Conservation (phyloP, 2,797 vertebrate genomes). For the Bovichtus diacanthus region DNA sequence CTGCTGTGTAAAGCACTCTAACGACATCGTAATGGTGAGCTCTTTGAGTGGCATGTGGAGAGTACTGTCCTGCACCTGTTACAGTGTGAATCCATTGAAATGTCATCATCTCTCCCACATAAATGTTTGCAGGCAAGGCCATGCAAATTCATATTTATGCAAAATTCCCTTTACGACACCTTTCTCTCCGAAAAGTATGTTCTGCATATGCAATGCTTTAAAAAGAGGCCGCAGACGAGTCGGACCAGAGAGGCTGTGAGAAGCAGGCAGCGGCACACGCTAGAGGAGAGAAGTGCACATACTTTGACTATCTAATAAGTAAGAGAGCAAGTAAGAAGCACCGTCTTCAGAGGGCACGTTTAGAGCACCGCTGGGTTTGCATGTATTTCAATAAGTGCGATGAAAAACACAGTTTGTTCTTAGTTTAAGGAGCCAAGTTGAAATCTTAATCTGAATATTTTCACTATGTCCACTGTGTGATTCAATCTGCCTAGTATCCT, state of each 20-base stretch:
- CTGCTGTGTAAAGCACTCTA: background rate
- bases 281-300: too few species aligned
- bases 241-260: too few species aligned
- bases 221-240: too few species aligned
- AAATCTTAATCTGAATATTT: background rate
- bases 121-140: slow-evolving; percentile 3
- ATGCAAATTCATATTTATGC: slow-evolving; percentile 19
- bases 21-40: slow-evolving; percentile 1
- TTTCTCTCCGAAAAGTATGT: background rate
- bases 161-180: background rate
- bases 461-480: background rate
- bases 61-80: slow-evolving; percentile 10
- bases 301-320: too few species aligned
- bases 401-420: background rate
- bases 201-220: background rate
- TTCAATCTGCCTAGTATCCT: background rate
- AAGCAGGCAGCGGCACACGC: too few species aligned
- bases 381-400: background rate
- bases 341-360: background rate
- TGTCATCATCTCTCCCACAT: slow-evolving; percentile 32
- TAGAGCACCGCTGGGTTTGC: slow-evolving; percentile 1
- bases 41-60: slow-evolving; percentile 8
- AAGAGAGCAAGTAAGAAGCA: too few species aligned
- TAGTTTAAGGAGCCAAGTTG: background rate
- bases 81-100: slow-evolving; percentile 26